Conservation (phyloP, 2,888 invertebrate genomes). For the Volucella bombylans region DNA sequence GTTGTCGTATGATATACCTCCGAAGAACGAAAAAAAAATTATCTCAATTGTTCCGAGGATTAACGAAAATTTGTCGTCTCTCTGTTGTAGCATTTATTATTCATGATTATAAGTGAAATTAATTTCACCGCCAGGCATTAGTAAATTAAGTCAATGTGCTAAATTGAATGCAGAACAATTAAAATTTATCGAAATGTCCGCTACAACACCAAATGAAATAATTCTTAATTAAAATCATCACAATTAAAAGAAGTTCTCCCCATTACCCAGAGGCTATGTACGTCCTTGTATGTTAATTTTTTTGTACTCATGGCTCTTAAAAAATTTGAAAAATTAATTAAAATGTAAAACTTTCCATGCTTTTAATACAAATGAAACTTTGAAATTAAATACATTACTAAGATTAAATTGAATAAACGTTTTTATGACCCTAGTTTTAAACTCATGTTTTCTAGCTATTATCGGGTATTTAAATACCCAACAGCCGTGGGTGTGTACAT, state of each 20-base stretch:
- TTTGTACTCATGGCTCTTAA: no score
- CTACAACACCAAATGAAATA: conserved; percentile 1
- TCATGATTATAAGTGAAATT: neutral
- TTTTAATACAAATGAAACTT: neutral
- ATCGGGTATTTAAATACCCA: no score
- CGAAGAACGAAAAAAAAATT: neutral
- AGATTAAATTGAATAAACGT: no score
- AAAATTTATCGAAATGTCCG: conserved; percentile 13
- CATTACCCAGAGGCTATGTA: no score
- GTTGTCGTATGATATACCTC: neutral
- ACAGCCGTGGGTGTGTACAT: no score
- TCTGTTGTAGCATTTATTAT: neutral
- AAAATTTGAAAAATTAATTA: no score
- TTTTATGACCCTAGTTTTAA: no score
- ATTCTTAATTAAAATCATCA: conserved; percentile 32
- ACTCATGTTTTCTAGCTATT: no score
- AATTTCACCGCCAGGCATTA: neutral
- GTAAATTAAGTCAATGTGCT: conserved; percentile 18
- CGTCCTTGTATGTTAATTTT: no score
- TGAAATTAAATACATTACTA: neutral
- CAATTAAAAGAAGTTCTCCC: neutral
- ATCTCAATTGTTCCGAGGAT: neutral
- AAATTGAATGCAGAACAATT: conserved; percentile 3
- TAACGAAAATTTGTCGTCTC: conserved; percentile 4
- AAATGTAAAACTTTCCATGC: no score